Evolutionary conservation across 2,888 invertebrate species (phyloP).

Genomic region (Therioaphis trifolii): DNA sequence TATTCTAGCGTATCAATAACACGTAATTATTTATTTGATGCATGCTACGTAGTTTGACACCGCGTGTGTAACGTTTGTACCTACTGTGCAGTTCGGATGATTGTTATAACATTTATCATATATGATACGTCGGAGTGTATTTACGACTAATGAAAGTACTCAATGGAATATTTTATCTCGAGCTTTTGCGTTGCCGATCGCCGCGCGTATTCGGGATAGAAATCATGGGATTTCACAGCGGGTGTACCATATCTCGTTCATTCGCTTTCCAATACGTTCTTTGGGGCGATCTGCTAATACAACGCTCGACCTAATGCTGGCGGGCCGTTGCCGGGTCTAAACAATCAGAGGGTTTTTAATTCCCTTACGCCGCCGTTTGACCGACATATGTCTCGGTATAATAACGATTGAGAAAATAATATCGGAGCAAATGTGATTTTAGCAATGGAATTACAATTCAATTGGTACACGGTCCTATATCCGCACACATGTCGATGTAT

Average conservation of each 20-base stretch:
- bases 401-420: not conserved
- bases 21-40: not conserved
- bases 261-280: constrained; percentile 45
- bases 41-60: not conserved
- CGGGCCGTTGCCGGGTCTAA: not conserved
- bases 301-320: constrained; percentile 54
- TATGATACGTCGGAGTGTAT: too few species aligned
- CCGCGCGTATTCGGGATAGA: not conserved
- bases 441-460: not conserved
- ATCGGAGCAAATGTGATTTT: not conserved
- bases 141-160: too few species aligned
- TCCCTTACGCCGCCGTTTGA: constrained; percentile 3
- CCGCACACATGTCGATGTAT: not conserved
- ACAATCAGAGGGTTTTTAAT: constrained; percentile 28
- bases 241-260: not conserved
- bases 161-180: not conserved
- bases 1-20: not conserved
- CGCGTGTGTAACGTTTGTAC: not conserved
- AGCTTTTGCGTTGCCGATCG: constrained; percentile 4
- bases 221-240: constrained; percentile 19
- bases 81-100: not conserved
- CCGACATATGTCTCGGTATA: not conserved
- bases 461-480: not conserved
- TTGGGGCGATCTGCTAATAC: not conserved
- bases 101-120: not conserved